These are phyloP conservation scores for Lysandra bellargus DNA, from an alignment of 2,888 invertebrate species.

Conservation along the genomic window DNA sequence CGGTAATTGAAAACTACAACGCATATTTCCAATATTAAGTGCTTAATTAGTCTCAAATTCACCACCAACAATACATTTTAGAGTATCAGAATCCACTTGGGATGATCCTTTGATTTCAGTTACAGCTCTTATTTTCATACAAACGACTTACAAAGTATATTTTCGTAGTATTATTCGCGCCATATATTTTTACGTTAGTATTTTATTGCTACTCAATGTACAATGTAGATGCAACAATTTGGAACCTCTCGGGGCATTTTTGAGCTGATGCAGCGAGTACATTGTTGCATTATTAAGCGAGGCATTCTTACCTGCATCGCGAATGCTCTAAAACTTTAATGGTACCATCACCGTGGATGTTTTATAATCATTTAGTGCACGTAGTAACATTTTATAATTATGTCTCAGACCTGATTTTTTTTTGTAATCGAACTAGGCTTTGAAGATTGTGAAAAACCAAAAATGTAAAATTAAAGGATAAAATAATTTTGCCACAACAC, in stretches of 20 bases:
- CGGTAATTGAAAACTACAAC: background rate
- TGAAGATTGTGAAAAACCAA: background rate
- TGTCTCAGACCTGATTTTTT: background rate
- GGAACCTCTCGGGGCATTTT: constrained; percentile 33
- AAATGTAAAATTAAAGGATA: background rate
- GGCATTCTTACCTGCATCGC: constrained; percentile 34
- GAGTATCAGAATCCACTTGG: background rate
- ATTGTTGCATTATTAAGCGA: constrained; percentile 38
- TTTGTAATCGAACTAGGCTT: background rate
- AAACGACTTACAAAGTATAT: background rate
- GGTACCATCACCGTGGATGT: constrained; percentile 10
- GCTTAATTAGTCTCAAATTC: too few species aligned
- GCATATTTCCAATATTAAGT: too few species aligned
- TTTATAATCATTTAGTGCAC: background rate
- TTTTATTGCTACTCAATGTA: constrained; percentile 10
- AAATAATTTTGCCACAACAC: background rate
- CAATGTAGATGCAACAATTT: constrained; percentile 35
- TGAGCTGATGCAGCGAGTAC: constrained; percentile 33
- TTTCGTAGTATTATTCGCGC: background rate
- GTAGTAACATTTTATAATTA: background rate
- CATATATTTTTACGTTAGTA: background rate
- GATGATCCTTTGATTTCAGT: background rate
- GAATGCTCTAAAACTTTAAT: constrained; percentile 19
- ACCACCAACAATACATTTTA: background rate
- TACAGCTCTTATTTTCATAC: background rate